These are phyloP conservation scores for Brotogeris chrysoptera DNA, from an alignment of 2,797 vertebrate genomes.

Conservation along the genomic window DNA sequence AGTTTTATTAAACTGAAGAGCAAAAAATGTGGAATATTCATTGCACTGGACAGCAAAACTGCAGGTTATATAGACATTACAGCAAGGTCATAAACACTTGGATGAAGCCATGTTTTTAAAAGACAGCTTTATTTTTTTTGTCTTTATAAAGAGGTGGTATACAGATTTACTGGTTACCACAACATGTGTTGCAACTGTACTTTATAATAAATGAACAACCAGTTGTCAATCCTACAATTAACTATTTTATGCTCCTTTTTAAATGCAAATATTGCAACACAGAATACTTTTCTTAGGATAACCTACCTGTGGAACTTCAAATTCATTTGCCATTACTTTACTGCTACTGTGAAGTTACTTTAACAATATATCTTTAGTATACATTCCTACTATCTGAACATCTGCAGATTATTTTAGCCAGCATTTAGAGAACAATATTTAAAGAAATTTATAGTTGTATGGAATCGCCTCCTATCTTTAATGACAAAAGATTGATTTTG, in stretches of 20 bases:
- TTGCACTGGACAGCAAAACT: not conserved
- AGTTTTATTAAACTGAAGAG: not conserved
- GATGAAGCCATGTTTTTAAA: not conserved
- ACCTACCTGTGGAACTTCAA: not conserved
- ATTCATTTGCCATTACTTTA: not conserved
- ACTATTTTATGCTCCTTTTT: not conserved
- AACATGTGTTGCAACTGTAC: not conserved
- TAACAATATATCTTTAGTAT: not conserved
- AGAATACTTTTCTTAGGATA: not conserved
- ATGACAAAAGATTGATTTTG: not conserved
- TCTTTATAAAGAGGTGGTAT: not conserved
- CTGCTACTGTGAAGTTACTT: not conserved
- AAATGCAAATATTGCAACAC: not conserved
- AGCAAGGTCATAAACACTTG: not conserved
- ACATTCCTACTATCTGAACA: not conserved
- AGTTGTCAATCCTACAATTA: not conserved
- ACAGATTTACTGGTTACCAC: not conserved
- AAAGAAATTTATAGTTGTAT: not conserved
- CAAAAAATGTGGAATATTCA: not conserved
- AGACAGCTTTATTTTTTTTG: slow-evolving; percentile 2
- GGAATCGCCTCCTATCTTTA: not conserved
- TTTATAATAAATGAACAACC: not conserved
- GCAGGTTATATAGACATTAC: not conserved
- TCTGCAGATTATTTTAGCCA: not conserved
- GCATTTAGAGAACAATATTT: not conserved